Base-by-base conservation (phyloP, 2,113 vertebrate genomes). In the Colistium nudipinnis region DNA sequence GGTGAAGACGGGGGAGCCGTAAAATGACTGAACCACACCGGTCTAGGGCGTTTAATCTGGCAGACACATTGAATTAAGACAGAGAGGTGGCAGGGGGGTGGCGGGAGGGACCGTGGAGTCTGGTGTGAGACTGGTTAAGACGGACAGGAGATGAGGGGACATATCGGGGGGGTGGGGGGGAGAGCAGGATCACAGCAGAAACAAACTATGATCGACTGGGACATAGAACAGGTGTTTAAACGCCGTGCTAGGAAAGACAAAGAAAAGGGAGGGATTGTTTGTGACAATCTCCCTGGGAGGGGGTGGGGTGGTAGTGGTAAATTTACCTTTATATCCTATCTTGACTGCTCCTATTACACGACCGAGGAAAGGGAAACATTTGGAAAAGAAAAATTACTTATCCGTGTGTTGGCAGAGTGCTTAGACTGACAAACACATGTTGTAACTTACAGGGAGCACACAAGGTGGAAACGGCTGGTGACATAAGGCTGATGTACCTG, bases 181-280 rank as follows among this genome's bases (percentile, higher is more conserved):
- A 93, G 82, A 77, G 78, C 82, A 94, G 95, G 94, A 96, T 93
- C 95, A 98, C 95, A 94, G 94, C 92, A 93, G 87, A 94, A 94
- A 97, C 96, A 96, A n/a, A n/a, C 94, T 79, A 91, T 92, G 94
- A 95, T 92, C 95, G 95, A 97, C 95, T 93, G 47, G 86, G 93
- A 96, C 96, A 96, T 95, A 95, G 95, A 96, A 96, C 95, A 97
- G 94, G 93, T 95, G 89, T 94, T 83, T 88, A 82, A 90, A 96
- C 96, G 95, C 94, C 96, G 96, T 97, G 96, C 96, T 96, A 78
- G 88, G 88, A 73, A 95, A 97, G 94, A 97, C 96, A 98, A 92
- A 96, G 90, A 94, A 95, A 93, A 83, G 91, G 94, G 92, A 94
- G 94, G 95, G 96, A 95, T 93, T 94, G 92, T 93, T 93, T 90